These are phyloP conservation scores for Eucera pruinosa DNA, from an alignment of 2,888 invertebrate species.

Conservation along the genomic window DNA sequence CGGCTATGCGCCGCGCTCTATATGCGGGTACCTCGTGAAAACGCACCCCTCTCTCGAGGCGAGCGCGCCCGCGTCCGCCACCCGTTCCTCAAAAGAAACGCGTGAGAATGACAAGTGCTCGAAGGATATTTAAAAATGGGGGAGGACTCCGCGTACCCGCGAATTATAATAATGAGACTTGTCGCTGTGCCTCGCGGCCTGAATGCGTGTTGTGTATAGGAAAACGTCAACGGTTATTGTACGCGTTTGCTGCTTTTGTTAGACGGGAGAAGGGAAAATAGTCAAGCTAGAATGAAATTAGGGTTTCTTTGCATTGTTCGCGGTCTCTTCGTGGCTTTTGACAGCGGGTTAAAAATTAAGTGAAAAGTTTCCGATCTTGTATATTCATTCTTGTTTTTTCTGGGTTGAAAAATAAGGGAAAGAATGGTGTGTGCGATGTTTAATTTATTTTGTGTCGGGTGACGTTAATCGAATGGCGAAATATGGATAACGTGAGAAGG, in stretches of 20 bases:
- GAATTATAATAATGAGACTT: slow-evolving; percentile 3
- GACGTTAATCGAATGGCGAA: no score
- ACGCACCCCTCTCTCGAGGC: slow-evolving; percentile 45
- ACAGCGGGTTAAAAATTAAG: no score
- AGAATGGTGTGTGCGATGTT: no score
- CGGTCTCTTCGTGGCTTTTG: no score
- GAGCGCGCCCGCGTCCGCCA: slow-evolving; percentile 28
- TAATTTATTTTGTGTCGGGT: no score
- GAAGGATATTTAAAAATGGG: slow-evolving; percentile 11
- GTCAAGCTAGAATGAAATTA: neutral
- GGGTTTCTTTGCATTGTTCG: no score
- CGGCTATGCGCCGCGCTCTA: slow-evolving; percentile 5
- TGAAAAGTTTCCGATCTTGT: no score
- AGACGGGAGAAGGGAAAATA: neutral
- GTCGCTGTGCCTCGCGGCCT: neutral
- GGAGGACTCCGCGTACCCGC: neutral
- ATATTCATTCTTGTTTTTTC: no score
- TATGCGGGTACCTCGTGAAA: slow-evolving; percentile 65
- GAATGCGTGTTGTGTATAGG: no score
- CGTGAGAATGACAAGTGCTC: slow-evolving; percentile 44
- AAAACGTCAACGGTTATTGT: neutral
- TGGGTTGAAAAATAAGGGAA: no score
- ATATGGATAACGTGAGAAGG: no score
- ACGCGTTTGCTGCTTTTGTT: neutral
- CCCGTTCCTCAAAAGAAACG: slow-evolving; percentile 42